Evolutionary conservation across 2,888 invertebrate genomes (phyloP), one percentile per base, ranked within the genome.

Genomic region (Cerastis rubricosa): DNA sequence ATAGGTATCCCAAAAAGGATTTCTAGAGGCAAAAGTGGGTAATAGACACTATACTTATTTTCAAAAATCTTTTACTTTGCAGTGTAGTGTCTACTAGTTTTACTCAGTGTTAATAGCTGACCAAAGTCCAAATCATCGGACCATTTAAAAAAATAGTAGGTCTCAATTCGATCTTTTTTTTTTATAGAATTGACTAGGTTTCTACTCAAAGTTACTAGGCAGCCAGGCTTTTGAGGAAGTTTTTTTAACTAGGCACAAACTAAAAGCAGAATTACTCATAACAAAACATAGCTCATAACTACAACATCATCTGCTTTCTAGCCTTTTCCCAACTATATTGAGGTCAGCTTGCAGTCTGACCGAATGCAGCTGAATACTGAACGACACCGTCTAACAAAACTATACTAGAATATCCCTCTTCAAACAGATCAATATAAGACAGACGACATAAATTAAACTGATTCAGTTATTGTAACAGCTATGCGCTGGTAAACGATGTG

Each of bases 401-500:
- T 49, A 49, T 49, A 8, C 49, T 49, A 22, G n/a, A 54, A n/a
- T 54, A 22, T 11, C n/a, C n/a, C 59, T 67, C 25, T 64, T 43
- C 12, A 51, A 71, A 8, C 68, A 68, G 64, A 81, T 64, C 57
- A 74, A 74, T 76, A 71, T 49, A 76, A 61, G 40, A 71, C 1
- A 17, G 22, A 40, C 11, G 12, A 70, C 65, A 74, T 75, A 76
- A 79, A 77, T 76, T 47, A 77, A 77, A 77, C 14, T 43, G 69
- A 54, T 14, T 25, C 71, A 79, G 78, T 83, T 79, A 85, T 70
- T 73, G 76, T 67, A 66, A 76, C 70, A 65, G 65, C 65, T 14
- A 19, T 47, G 72, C 76, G 29, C 64, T 73, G 3, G 73, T 59
- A 63, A 83, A 76, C 75, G 73, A 72, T 29, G 12, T 43, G 65